Base-by-base conservation (phyloP, 1,140 invertebrate genomes). In the Sarcophaga peregrina region DNA sequence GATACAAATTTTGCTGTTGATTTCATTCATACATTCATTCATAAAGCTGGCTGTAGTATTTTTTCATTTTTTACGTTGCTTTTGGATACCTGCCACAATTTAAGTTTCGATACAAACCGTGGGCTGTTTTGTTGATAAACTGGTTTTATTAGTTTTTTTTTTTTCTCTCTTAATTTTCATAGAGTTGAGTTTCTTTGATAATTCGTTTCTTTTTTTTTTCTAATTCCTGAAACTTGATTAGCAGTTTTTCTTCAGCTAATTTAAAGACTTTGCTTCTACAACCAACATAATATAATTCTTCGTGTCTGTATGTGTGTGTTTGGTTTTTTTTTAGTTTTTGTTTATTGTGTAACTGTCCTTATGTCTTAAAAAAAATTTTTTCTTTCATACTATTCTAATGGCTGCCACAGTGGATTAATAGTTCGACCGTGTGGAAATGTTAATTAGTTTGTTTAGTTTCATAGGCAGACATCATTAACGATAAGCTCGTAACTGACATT, bases 391-490 rank as follows among this genome's bases (percentile, higher is more conserved):
- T 20, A 58, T 58, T 47, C 13, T 78, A 78, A 78, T 78, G 75
- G 50, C 20, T 48, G 75, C 20, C 48, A 78, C 9, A 78, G 25
- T 47, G 50, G 75, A 52, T 78, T 78, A 78, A 78, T 78, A 78
- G 75, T 78, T 78, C 50, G 75, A 50, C 75, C 75, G 75, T 78
- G 75, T 78, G 75, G 75, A 78, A 78, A 78, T 78, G 47, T 78
- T 78, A 78, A 78, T 78, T 78, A 78, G 47, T 78, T 78, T 48
- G 75, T 78, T 78, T 52, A 4, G 25, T 37, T 37, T 37, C 1
- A 37, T 37, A 37, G 1, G 4, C n/a, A 37, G 25, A 37, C 25
- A 37, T 37, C 25, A 37, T 37, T 37, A 37, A 37, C 25, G 25
- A 37, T 37, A 4, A 37, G 25, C 4, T 37, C 1, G 1, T 37